phyloP scores from a whole-genome alignment of 1,140 invertebrate species.

The Varroa destructor region DNA sequence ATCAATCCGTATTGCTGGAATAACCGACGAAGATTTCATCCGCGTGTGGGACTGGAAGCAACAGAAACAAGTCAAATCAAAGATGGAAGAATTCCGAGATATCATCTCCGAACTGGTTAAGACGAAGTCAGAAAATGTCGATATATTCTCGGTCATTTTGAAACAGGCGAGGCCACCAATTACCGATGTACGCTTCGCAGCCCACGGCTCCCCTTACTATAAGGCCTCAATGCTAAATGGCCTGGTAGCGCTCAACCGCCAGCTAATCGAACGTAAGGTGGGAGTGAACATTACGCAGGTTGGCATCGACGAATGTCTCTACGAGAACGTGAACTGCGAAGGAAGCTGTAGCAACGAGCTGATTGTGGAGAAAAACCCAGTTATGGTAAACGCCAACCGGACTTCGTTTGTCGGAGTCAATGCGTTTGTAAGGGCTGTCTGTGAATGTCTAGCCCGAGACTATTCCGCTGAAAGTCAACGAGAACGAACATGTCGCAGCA shows the following conservation, averaged over 20 bases:
- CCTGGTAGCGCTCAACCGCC: conserved; percentile 77
- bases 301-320: conserved; percentile 88
- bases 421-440: conserved; percentile 57
- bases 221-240: conserved; percentile 85
- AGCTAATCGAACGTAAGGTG: conserved; percentile 79
- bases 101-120: conserved; percentile 65
- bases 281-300: conserved; percentile 94
- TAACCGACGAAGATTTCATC: conserved; percentile 89
- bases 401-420: conserved; percentile 81
- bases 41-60: conserved; percentile 76
- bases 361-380: conserved; percentile 72
- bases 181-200: conserved; percentile 83
- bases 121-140: conserved; percentile 72
- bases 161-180: conserved; percentile 68
- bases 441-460: conserved; percentile 75
- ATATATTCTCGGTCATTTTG: conserved; percentile 84
- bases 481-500: conserved; percentile 59
- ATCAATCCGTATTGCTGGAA: conserved; percentile 78
- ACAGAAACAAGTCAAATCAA: conserved; percentile 65
- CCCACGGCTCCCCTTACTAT: conserved; percentile 87
- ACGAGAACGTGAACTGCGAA: conserved; percentile 87
- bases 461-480: conserved; percentile 61
- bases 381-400: conserved; percentile 91
- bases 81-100: conserved; percentile 70
- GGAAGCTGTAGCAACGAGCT: conserved; percentile 84